Evolutionary conservation across 2,888 invertebrate species (phyloP), one percentile per base, ranked within the genome.

Genomic region (Oscheius sp.): DNA sequence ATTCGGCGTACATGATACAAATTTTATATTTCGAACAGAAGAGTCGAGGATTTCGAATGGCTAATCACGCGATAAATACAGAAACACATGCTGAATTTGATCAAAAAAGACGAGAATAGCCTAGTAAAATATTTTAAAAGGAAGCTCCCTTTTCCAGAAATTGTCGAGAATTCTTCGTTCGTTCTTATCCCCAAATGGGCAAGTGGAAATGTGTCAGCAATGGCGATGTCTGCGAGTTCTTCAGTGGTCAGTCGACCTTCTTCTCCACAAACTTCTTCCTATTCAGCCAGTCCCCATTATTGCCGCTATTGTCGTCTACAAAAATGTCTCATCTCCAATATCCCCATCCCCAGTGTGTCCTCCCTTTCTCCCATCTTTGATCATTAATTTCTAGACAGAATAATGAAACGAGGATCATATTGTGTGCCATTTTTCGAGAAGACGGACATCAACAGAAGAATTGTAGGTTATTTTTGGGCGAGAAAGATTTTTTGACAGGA

Each of bases 61-160:
- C n/a, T n/a, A n/a, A n/a, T n/a, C n/a, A n/a, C n/a, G n/a, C n/a
- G n/a, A n/a, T n/a, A n/a, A n/a, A n/a, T n/a, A n/a, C n/a, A n/a
- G n/a, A n/a, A n/a, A n/a, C n/a, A n/a, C n/a, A n/a, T n/a, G n/a
- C n/a, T n/a, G n/a, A n/a, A n/a, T n/a, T n/a, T n/a, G n/a, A n/a
- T n/a, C n/a, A n/a, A n/a, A 43, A 43, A 43, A 3, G 35, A 35
- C 5, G 35, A 35, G 35, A 6, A 35, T 35, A 35, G 35, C 35
- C 35, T n/a, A n/a, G n/a, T n/a, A 52, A 52, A 52, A 52, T 52
- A 52, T 7, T 9, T 9, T 16, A 16, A n/a, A n/a, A n/a, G n/a
- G n/a, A n/a, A n/a, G n/a, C n/a, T n/a, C n/a, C n/a, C n/a, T 49
- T 25, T 55, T 55, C 55, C 25, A 55, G 55, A 13, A 55, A 55